A percentile compares a stretch with the other conserved stretches of the same genome.
phyloP scores from a whole-genome alignment of 92 coral and sea anemone genomes.

The Zoanthus sociatus region DNA sequence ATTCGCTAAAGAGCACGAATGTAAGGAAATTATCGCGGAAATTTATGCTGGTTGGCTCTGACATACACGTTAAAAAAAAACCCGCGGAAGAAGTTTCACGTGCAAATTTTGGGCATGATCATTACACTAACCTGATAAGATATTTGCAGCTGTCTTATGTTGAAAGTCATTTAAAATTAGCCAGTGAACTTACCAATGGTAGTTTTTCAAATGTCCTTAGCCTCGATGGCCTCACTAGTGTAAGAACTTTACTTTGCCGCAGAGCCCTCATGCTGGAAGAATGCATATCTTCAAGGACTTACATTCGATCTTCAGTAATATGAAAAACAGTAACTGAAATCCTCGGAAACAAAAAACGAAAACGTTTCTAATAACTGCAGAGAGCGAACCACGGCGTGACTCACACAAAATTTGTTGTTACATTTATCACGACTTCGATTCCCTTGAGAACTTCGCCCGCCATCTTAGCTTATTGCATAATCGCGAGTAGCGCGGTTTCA shows the following conservation, averaged over 20 bases:
- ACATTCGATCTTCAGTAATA: constrained; percentile 20
- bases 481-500: constrained; percentile 1
- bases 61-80: too few species aligned
- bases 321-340: neutral
- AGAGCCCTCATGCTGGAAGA: neutral
- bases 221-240: constrained; percentile 17
- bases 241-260: neutral
- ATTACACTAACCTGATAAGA: neutral
- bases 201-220: neutral
- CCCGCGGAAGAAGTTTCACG: neutral
- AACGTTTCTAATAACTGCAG: neutral
- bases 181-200: neutral
- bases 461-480: constrained; percentile 46
- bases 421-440: too few species aligned
- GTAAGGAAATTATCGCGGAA: too few species aligned
- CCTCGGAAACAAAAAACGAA: neutral
- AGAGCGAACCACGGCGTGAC: neutral
- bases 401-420: neutral
- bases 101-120: neutral
- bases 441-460: constrained; percentile 17
- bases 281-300: neutral
- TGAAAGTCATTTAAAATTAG: neutral
- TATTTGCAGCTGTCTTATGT: neutral
- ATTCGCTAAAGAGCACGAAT: too few species aligned
- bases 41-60: too few species aligned